Percentiles rank a stretch among this genome's conserved stretches.
phyloP scores from a whole-genome alignment of 2,113 vertebrate genomes.

The Bombycilla garrulus region DNA sequence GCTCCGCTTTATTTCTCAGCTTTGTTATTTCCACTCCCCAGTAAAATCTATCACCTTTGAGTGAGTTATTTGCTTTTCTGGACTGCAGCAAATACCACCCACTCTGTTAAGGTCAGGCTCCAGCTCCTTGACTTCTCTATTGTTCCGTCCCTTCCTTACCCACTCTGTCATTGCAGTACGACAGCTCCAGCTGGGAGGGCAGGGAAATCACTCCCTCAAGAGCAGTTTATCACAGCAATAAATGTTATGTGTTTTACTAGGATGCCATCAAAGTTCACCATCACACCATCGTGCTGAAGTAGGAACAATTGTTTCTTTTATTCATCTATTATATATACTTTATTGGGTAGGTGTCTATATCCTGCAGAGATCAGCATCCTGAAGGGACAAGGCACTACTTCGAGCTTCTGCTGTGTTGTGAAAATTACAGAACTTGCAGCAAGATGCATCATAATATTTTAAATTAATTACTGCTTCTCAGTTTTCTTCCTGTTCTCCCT shows the following conservation, averaged over 20 bases:
- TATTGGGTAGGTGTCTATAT: background rate
- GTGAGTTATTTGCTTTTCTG: conserved; percentile 73
- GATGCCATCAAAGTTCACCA: conserved; percentile 77
- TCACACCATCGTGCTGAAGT: conserved; percentile 52
- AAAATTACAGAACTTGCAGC: background rate
- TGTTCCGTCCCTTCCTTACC: conserved; percentile 69
- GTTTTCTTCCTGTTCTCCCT: conserved; percentile 9
- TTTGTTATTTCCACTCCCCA: conserved; percentile 69
- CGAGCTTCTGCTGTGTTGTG: background rate
- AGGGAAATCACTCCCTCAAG: conserved; percentile 70
- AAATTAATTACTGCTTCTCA: background rate
- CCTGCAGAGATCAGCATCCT: background rate
- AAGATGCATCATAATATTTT: background rate
- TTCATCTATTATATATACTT: background rate
- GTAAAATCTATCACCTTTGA: conserved; percentile 64
- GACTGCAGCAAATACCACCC: conserved; percentile 70
- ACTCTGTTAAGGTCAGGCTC: conserved; percentile 66
- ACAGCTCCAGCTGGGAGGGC: conserved; percentile 68
- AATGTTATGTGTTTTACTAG: conserved; percentile 72
- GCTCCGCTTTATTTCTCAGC: conserved; percentile 47
- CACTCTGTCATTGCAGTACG: conserved; percentile 59
- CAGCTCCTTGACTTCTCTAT: conserved; percentile 64
- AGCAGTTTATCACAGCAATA: conserved; percentile 75
- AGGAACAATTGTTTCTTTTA: conserved; percentile 69
- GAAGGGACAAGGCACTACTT: background rate